Base-by-base conservation (phyloP, 1,140 invertebrate genomes). In the Streblospio benedicti region DNA sequence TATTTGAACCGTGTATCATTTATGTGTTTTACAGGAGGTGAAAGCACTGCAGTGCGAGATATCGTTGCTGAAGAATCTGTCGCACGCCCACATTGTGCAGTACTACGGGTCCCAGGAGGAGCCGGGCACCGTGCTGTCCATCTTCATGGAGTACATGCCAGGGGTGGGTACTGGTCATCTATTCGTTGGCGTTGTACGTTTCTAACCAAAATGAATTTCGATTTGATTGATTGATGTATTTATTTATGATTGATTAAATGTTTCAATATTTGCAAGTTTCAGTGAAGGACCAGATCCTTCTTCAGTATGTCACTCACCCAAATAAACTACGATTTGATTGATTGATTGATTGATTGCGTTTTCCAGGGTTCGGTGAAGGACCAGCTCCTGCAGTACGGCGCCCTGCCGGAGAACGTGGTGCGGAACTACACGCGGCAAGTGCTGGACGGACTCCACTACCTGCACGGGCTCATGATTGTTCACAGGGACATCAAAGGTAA, bases 91-190 rank as follows among this genome's bases (percentile, higher is more conserved):
- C 53, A 79, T 79, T 62, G 76, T 79, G 4, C 75, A 77, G 60
- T 79, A 79, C 65, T 75, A 69, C 64, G 77, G 77, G 28, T 73
- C 72, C 66, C 67, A 72, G 45, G 62, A 72, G 47, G 72, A 71
- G 35, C 57, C 59, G 0, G 64, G 66, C 30, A 65, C 63, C 33
- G 55, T 68, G 6, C 62, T 79, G 23, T 74, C 70, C 16, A 78
- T 79, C 52, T 78, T 79, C 59, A 79, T 79, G 71, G 77, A 79
- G 61, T 77, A 73, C 50, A 76, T 79, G 74, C 69, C 76, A n/a
- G 76, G 77, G 59, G 76, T 77, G 64, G 65, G 73, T 68, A 55
- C 28, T 38, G 20, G 38, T 6, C 27, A 18, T 44, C 27, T 50
- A n/a, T n/a, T n/a, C n/a, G n/a, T n/a, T n/a, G n/a, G 20, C 32